Base-by-base conservation (phyloP, 1,140 invertebrate species). In the Dinothrombium tinctorium region DNA sequence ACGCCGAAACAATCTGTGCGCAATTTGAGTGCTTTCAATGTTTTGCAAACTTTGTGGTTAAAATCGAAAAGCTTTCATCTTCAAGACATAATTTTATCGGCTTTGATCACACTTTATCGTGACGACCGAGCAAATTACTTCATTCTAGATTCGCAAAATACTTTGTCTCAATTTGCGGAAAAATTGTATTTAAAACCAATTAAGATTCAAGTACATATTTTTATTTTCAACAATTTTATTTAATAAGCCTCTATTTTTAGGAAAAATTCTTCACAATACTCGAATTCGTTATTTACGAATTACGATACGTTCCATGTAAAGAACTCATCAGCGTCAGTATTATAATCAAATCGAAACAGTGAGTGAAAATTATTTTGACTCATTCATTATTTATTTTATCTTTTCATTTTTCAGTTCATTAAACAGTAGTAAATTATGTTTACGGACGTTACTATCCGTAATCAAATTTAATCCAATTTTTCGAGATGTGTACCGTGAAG, bases 81-180 rank as follows among this genome's bases (percentile, higher is more conserved):
- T 15, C 86, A 81, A 54, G 76, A 73, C 51, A 77, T 79, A 0
- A 83, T 95, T 46, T 62, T 98, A 37, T 90, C 96, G 55, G 83
- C 84, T 2, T 90, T 98, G 54, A 87, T 77, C 11, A 83, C 79
- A 48, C 78, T 98, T 11, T 96, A 95, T 59, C 83, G 92, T 58
- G 83, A 89, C 17, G 92, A 99, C 58, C 80, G 84, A 57, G 83
- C 86, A 14, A 98, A 99, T 61, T 99, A 96, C 60, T 98, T 99
- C 56, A 94, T 98, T 51, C 64, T 98, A 0, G 92, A 95, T 59
- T 76, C 79, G 49, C 82, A 94, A 58, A 82, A 89, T 55, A 94
- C 87, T 4, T 62, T 95, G 7, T 83, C 81, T 49, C 79, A 89
- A 57, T 94, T 96, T 61, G 82, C 83, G 2, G 92, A 98, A 55